These are phyloP conservation scores for Arctia plantaginis DNA, from an alignment of 2,888 invertebrate species.

Conservation along the genomic window DNA sequence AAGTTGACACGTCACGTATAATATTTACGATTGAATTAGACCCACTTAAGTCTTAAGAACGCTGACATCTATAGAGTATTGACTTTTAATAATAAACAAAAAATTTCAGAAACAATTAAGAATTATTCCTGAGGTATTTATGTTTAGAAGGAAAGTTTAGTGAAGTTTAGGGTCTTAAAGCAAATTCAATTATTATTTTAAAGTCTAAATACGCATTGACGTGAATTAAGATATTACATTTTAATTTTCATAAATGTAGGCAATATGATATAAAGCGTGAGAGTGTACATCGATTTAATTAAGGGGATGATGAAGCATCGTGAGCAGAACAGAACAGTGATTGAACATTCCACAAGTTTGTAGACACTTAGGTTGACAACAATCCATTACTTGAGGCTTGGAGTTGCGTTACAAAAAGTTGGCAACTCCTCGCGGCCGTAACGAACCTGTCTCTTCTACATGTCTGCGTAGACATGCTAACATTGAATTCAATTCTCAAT, in stretches of 20 bases:
- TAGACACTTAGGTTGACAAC: conserved; percentile 22
- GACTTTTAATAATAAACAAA: neutral
- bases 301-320: conserved; percentile 55
- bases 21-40: conserved; percentile 1
- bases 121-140: neutral
- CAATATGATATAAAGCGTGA: neutral
- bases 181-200: too few species aligned
- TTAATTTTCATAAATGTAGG: neutral
- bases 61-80: neutral
- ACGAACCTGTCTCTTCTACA: conserved; percentile 16
- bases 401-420: conserved; percentile 43
- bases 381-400: conserved; percentile 50
- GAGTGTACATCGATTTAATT: conserved; percentile 53
- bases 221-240: neutral
- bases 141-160: neutral
- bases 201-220: neutral
- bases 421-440: conserved; percentile 10
- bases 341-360: conserved; percentile 58
- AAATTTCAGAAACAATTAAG: neutral
- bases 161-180: too few species aligned
- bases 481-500: conserved; percentile 15
- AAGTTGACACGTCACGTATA: conserved; percentile 31
- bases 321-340: conserved; percentile 47
- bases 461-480: conserved; percentile 8
- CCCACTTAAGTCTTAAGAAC: neutral